Base-by-base conservation (phyloP, 1,140 invertebrate species). In the Lethocerus indicus region DNA sequence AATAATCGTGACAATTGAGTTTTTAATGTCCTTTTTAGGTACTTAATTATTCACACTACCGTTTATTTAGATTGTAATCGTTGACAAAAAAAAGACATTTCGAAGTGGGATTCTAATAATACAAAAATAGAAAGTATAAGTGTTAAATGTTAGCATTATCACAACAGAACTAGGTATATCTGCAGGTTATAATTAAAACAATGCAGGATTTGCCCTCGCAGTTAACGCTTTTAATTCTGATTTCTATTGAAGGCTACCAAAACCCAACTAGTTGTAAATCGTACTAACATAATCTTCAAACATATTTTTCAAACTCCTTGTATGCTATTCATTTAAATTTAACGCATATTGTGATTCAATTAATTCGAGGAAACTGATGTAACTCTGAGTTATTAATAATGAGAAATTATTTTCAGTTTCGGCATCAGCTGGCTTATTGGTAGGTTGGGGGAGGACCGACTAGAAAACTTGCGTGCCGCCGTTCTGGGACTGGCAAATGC, bases 401-500 rank as follows among this genome's bases (percentile, higher is more conserved):
- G 29, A 40, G n/a, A n/a, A n/a, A n/a, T n/a, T n/a, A 29, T 57
- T 66, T 66, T 45, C 58, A 75, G 73, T 57, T 61, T 75, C 46
- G 73, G 72, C 29, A 69, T 74, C 69, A 75, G 72, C 51, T 76
- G 72, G 72, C 47, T 73, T 20, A 67, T 70, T 2, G 68, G 73
- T 27, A 63, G 64, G 49, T 40, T 73, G 18, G 21, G 63, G 13
- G 57, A 60, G 39, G 59, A 44, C 47, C 50, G 59, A 24, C 49
- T 70, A 51, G 63, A 66, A 25, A 64, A 66, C 20, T 54, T 81
- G 40, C 71, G 72, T 55, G 76, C 76, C 1, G 71, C 75, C 1
- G 63, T 75, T 9, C 60, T 79, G 2, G 78, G 77, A 0, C 62
- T 79, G 21, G 77, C 76, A 12, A 71, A 70, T 49, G 74, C 72